phyloP scores from a whole-genome alignment of 2,113 vertebrate species.

The Catharus bicknelli region DNA sequence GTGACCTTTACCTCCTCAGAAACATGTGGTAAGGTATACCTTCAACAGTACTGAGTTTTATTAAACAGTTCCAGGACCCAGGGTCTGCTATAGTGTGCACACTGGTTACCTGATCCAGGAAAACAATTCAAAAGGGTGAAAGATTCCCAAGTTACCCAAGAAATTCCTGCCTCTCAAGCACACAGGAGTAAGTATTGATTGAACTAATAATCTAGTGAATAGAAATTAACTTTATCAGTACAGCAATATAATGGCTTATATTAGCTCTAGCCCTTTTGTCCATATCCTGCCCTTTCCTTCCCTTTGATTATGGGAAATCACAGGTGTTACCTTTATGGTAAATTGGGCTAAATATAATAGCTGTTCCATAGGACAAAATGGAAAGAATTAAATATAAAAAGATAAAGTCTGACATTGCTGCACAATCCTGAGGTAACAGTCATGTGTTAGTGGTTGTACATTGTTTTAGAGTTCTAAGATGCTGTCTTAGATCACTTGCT shows the following conservation, averaged over 20 bases:
- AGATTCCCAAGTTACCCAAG: slow-evolving; percentile 25
- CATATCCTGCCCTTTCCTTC: slow-evolving; percentile 71
- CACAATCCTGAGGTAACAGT: neutral
- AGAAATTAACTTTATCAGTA: slow-evolving; percentile 75
- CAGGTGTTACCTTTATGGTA: slow-evolving; percentile 73
- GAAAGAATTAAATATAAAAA: neutral
- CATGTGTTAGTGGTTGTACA: neutral
- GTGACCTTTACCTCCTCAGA: neutral
- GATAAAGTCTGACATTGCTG: neutral
- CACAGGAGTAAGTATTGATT: slow-evolving; percentile 78
- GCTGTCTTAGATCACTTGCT: neutral
- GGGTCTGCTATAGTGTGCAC: neutral
- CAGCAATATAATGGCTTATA: slow-evolving; percentile 68
- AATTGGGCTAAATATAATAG: slow-evolving; percentile 59
- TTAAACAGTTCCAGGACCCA: neutral
- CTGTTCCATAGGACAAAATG: neutral
- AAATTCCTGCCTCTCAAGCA: slow-evolving; percentile 57
- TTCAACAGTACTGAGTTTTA: slow-evolving; percentile 11
- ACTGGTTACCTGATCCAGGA: slow-evolving; percentile 18
- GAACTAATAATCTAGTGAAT: slow-evolving; percentile 75
- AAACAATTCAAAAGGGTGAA: slow-evolving; percentile 28
- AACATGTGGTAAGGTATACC: neutral
- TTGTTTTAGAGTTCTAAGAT: neutral
- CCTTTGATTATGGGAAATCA: slow-evolving; percentile 71
- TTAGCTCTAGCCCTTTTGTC: slow-evolving; percentile 68